Percentiles rank a stretch among this genome's conserved stretches.
phyloP scores from a whole-genome alignment of 2,888 invertebrate genomes.

The Ophioninae sp. region DNA sequence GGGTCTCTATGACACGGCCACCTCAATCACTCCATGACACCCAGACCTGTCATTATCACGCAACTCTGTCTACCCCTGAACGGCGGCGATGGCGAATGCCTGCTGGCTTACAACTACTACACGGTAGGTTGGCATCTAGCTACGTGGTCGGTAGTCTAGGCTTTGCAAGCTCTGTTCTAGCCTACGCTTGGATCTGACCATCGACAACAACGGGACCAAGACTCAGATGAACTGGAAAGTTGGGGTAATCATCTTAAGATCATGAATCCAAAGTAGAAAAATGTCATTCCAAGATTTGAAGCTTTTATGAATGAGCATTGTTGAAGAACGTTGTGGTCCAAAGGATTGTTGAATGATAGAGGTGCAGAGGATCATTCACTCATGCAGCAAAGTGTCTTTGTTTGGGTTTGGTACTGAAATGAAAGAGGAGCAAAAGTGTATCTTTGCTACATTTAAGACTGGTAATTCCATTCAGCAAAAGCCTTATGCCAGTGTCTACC shows the following conservation, averaged over 20 bases:
- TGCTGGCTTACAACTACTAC: constrained; percentile 49
- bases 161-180: constrained; percentile 24
- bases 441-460: no score
- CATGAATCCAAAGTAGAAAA: background rate
- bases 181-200: constrained; percentile 17
- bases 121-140: constrained; percentile 30
- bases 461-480: no score
- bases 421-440: no score
- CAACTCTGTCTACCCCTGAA: constrained; percentile 74
- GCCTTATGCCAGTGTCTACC: no score
- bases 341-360: no score
- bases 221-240: background rate
- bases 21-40: constrained; percentile 78
- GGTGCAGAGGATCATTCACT: no score
- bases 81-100: constrained; percentile 63
- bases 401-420: no score
- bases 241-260: background rate
- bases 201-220: background rate
- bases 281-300: background rate
- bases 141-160: constrained; percentile 8
- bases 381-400: no score
- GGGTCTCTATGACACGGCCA: constrained; percentile 77
- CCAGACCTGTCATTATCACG: constrained; percentile 80
- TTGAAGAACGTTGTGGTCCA: no score
- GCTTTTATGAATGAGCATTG: no score